Conservation (phyloP, 2,888 invertebrate species). For the Coleophora deauratella region DNA sequence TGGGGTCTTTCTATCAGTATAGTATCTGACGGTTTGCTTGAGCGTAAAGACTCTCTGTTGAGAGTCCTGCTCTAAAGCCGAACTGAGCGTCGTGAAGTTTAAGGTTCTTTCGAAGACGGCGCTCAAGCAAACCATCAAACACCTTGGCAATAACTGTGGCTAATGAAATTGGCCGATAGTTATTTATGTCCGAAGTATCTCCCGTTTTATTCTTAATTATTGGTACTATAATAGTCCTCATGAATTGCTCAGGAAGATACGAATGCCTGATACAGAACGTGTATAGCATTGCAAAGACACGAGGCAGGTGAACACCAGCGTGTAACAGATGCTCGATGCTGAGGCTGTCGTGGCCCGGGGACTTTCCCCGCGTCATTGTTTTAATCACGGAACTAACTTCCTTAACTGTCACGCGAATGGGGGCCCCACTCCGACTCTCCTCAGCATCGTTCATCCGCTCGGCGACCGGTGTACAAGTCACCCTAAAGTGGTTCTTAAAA, state of each 20-base stretch:
- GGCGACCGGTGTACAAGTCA: not conserved
- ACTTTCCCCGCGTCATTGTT: no score
- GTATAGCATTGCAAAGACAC: not conserved
- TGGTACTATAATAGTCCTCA: not conserved
- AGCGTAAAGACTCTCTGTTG: no score
- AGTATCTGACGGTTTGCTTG: not conserved
- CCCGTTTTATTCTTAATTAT: not conserved
- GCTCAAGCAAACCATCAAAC: conserved; percentile 1
- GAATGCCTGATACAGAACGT: not conserved
- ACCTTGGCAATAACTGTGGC: conserved; percentile 8
- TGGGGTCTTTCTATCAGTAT: conserved; percentile 1
- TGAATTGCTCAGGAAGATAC: not conserved
- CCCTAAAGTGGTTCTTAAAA: conserved; percentile 3
- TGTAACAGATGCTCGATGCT: not conserved
- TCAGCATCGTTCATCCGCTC: no score
- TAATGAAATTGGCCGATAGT: conserved; percentile 7
- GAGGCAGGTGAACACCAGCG: not conserved
- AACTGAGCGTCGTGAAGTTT: no score
- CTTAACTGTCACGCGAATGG: no score
- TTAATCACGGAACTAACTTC: no score
- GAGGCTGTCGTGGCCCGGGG: no score
- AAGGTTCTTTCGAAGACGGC: no score
- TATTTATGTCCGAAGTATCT: conserved; percentile 2
- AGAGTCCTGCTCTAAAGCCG: no score
- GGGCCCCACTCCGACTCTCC: no score